Conservation (phyloP, 2,797 vertebrate genomes). For the Pipistrellus pipistrellus region DNA sequence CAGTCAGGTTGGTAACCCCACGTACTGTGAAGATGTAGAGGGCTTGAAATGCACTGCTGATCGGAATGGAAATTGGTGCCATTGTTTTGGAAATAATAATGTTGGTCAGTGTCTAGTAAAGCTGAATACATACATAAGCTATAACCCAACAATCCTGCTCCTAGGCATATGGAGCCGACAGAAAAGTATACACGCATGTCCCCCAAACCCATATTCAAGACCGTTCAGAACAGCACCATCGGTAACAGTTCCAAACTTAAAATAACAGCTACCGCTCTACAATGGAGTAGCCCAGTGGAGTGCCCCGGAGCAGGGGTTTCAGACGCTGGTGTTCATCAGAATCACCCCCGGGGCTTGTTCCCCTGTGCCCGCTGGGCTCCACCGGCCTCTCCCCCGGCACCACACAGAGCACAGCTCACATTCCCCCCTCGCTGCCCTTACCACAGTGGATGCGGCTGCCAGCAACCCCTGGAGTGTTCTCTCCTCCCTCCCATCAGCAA, state of each 20-base stretch:
- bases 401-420: not conserved
- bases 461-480: no score
- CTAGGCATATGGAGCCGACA: not conserved
- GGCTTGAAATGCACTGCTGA: not conserved
- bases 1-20: not conserved
- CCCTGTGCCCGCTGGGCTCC: not conserved
- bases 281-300: not conserved
- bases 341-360: not conserved
- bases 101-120: not conserved
- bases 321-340: not conserved
- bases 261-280: not conserved
- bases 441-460: not conserved
- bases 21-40: not conserved
- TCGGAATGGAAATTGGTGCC: not conserved
- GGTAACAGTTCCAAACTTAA: not conserved
- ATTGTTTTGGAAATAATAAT: not conserved
- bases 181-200: not conserved
- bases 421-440: not conserved
- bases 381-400: not conserved
- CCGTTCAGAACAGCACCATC: not conserved
- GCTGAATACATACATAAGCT: not conserved
- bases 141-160: not conserved
- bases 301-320: not conserved
- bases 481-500: not conserved
- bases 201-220: not conserved